A percentile compares a stretch with the other conserved stretches of the same genome.
Conservation (phyloP, 2,797 vertebrate species). For the Acrocephalus scirpaceus region DNA sequence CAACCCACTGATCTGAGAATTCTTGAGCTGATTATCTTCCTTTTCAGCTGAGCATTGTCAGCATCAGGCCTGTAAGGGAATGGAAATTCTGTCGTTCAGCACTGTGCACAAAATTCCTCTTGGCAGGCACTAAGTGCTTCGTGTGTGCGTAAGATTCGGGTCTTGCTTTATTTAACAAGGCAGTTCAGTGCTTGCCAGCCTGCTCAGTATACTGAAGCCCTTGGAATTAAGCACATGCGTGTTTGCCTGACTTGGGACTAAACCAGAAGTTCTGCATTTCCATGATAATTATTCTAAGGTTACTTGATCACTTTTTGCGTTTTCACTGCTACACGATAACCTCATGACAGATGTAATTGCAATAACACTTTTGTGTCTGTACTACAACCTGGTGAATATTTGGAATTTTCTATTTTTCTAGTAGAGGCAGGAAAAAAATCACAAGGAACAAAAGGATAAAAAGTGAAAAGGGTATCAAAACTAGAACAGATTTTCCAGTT, state of each 20-base stretch:
- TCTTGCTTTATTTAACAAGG: background rate
- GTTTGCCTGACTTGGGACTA: background rate
- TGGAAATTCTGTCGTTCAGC: background rate
- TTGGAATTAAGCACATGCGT: background rate
- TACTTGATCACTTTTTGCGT: background rate
- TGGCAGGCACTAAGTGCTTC: background rate
- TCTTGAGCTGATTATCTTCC: background rate
- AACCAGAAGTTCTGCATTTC: background rate
- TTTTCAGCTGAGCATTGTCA: background rate
- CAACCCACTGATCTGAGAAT: background rate
- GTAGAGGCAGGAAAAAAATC: background rate
- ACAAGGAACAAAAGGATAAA: background rate
- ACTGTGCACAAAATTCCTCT: background rate
- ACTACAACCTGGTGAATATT: background rate
- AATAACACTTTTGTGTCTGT: background rate
- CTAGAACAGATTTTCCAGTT: background rate
- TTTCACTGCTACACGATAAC: background rate
- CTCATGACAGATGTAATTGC: background rate
- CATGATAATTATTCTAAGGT: background rate
- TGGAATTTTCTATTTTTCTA: background rate
- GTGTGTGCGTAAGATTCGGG: background rate
- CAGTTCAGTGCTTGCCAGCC: background rate
- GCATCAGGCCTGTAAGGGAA: background rate
- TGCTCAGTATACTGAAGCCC: background rate
- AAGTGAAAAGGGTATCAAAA: background rate